Evolutionary conservation across 2,888 invertebrate species (phyloP).

Genomic region (Limnephilus lunatus): DNA sequence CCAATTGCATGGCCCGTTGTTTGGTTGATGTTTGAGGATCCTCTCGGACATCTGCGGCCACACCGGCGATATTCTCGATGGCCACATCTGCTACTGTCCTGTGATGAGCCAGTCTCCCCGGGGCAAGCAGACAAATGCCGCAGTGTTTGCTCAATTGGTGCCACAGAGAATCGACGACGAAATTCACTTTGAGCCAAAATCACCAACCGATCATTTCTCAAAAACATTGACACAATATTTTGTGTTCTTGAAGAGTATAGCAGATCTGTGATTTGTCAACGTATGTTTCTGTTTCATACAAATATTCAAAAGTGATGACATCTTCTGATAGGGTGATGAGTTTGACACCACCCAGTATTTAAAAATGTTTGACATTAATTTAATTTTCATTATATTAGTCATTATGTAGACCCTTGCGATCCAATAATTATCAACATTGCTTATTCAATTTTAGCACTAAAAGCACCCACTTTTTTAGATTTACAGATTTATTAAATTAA

Average conservation of each 20-base stretch:
- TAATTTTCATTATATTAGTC: not conserved
- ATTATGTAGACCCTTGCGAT: not conserved
- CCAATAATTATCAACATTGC: not conserved
- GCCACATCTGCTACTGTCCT: not conserved
- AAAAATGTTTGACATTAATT: not conserved
- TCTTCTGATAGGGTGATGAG: no score
- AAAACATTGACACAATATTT: no score
- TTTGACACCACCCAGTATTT: not conserved
- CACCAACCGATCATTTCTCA: no score
- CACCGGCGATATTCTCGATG: conserved; percentile 24
- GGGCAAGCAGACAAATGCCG: not conserved
- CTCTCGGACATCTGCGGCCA: conserved; percentile 28
- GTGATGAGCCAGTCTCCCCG: not conserved
- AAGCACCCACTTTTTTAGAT: not conserved
- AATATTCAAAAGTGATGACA: no score
- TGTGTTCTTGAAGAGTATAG: no score
- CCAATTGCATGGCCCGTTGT: not conserved
- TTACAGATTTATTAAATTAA: not conserved
- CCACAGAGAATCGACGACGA: no score
- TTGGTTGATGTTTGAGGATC: conserved; percentile 5
- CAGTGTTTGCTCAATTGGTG: conserved; percentile 6
- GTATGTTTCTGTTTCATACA: no score
- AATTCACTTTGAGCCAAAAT: no score
- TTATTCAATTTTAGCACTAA: not conserved
- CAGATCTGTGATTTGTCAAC: no score